A percentile compares a stretch with the other conserved stretches of the same genome.
Conservation (phyloP, 2,888 invertebrate genomes). For the Meliscaeva auricollis region DNA sequence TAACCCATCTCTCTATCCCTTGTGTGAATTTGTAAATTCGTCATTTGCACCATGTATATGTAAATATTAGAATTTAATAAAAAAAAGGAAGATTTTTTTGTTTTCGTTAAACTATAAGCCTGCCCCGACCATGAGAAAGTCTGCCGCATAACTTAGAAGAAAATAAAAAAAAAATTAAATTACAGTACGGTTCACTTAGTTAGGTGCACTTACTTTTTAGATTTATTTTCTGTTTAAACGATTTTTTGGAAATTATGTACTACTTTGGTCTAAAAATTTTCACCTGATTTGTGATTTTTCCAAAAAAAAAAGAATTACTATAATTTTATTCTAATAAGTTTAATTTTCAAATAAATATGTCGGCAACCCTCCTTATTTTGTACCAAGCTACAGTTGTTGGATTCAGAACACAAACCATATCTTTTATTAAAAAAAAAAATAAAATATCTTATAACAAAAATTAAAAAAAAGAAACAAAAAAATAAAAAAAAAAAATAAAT, state of each 20-base stretch:
- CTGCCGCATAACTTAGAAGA: slow-evolving; percentile 41
- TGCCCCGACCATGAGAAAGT: slow-evolving; percentile 21
- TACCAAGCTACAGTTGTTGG: too few species aligned
- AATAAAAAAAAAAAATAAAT: neutral
- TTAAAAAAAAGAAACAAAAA: neutral
- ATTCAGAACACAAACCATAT: too few species aligned
- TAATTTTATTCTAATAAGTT: too few species aligned
- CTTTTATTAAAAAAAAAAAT: too few species aligned
- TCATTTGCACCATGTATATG: slow-evolving; percentile 66
- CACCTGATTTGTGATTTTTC: too few species aligned
- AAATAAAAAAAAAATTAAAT: slow-evolving; percentile 12
- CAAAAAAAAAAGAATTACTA: too few species aligned
- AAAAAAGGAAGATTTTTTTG: slow-evolving; percentile 38
- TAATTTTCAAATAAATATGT: too few species aligned
- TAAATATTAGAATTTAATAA: slow-evolving; percentile 69
- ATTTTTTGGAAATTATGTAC: too few species aligned
- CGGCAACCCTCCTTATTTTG: too few species aligned
- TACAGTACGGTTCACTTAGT: slow-evolving; percentile 4
- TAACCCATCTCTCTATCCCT: slow-evolving; percentile 1
- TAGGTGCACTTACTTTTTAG: neutral
- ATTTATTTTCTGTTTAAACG: too few species aligned
- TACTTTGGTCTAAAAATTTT: too few species aligned
- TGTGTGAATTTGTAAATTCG: slow-evolving; percentile 63
- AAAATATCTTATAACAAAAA: too few species aligned
- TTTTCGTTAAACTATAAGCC: slow-evolving; percentile 34